Conservation (phyloP, 2,113 vertebrate genomes). For the Sialia sialis region DNA sequence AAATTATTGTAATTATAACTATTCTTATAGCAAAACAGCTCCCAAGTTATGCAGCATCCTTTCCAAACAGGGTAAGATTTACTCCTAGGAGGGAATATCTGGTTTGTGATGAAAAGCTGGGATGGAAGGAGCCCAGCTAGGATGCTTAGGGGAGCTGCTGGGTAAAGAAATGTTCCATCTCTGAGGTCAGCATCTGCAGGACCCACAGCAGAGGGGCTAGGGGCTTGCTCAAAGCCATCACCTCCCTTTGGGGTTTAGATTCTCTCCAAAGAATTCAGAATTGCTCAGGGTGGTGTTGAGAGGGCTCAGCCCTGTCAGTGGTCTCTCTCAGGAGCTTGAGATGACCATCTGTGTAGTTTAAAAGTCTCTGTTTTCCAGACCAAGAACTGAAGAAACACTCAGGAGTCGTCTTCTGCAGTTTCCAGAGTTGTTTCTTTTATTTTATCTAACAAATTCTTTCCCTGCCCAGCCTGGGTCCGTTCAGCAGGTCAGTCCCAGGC, state of each 20-base stretch:
- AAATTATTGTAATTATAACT: not conserved
- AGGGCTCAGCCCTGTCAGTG: too few species aligned
- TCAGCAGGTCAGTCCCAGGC: too few species aligned
- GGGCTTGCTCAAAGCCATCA: not conserved
- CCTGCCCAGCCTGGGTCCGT: too few species aligned
- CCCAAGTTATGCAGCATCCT: not conserved
- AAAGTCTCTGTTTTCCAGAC: too few species aligned
- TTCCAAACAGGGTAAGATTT: not conserved
- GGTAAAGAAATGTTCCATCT: not conserved
- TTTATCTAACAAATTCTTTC: too few species aligned
- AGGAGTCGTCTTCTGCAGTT: too few species aligned
- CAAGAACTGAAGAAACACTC: too few species aligned
- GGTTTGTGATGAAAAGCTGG: not conserved
- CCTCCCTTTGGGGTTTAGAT: not conserved
- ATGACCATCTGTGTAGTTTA: too few species aligned
- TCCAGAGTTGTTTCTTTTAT: too few species aligned
- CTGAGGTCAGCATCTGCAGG: not conserved
- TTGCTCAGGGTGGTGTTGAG: rapidly evolving
- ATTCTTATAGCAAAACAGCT: not conserved
- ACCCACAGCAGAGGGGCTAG: not conserved
- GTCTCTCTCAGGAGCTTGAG: too few species aligned
- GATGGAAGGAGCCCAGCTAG: not conserved
- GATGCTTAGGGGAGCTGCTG: not conserved
- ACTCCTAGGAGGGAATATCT: not conserved
- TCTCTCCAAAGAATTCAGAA: not conserved